These are phyloP conservation scores for Lutjanus erythropterus DNA, from an alignment of 2,113 vertebrate genomes.

Conservation along the genomic window DNA sequence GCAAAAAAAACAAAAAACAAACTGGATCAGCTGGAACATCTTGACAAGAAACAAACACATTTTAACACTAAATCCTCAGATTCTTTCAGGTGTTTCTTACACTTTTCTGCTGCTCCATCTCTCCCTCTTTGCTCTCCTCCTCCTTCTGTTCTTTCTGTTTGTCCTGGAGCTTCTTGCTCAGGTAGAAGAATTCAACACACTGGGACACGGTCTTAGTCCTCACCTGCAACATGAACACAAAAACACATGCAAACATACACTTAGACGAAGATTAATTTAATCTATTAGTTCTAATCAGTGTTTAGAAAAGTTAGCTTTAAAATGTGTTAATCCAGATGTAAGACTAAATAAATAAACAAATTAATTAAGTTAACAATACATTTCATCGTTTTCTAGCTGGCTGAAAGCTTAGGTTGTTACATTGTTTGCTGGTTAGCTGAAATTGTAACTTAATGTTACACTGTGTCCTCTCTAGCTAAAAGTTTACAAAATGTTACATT, in stretches of 20 bases:
- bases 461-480: too few species aligned
- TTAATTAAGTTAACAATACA: too few species aligned
- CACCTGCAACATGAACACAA: conserved; percentile 74
- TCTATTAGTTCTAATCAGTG: too few species aligned
- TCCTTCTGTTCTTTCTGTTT: conserved; percentile 79
- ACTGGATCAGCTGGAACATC: neutral
- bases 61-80: neutral
- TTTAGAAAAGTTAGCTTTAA: too few species aligned
- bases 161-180: conserved; percentile 79
- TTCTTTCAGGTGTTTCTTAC: conserved; percentile 49
- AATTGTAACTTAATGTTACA: too few species aligned
- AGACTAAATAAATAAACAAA: too few species aligned
- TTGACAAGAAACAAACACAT: neutral
- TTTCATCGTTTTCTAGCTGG: too few species aligned
- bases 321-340: too few species aligned
- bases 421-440: too few species aligned
- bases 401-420: too few species aligned
- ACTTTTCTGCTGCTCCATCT: conserved; percentile 54
- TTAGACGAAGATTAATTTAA: too few species aligned
- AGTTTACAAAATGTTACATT: too few species aligned
- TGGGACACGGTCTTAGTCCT: conserved; percentile 80
- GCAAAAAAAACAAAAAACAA: neutral
- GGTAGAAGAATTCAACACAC: conserved; percentile 88
- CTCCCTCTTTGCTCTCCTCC: conserved; percentile 59
- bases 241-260: conserved; percentile 2